Conservation (phyloP, 2,113 vertebrate species). For the Oreochromis aureus region DNA sequence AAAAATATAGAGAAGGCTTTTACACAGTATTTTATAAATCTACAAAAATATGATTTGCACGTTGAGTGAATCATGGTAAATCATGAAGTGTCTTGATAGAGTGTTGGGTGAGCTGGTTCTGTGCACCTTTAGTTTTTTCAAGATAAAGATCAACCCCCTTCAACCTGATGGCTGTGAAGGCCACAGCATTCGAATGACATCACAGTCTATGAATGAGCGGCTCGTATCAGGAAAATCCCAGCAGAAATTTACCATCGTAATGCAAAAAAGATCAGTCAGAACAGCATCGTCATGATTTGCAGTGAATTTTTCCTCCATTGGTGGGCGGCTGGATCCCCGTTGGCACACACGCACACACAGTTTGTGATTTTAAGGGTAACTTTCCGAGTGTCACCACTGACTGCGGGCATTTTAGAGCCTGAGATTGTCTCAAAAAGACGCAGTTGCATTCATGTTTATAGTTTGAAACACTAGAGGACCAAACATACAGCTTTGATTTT, state of each 20-base stretch:
- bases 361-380: not conserved
- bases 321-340: not conserved
- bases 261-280: not conserved
- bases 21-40: not conserved
- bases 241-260: not conserved
- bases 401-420: not conserved
- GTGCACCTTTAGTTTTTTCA: not conserved
- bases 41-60: not conserved
- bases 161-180: not conserved
- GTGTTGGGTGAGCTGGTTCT: not conserved
- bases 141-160: not conserved
- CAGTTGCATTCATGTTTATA: not conserved
- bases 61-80: not conserved
- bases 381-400: not conserved
- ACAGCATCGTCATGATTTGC: not conserved
- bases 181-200: not conserved
- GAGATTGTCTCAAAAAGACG: not conserved
- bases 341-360: not conserved
- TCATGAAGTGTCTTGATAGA: not conserved
- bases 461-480: not conserved
- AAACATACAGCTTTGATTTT: not conserved
- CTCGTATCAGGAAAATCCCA: not conserved
- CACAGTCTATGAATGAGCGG: not conserved
- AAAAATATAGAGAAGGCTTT: not conserved
- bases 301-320: not conserved